phyloP scores from a whole-genome alignment of 2,113 vertebrate species.

The Passer domesticus region DNA sequence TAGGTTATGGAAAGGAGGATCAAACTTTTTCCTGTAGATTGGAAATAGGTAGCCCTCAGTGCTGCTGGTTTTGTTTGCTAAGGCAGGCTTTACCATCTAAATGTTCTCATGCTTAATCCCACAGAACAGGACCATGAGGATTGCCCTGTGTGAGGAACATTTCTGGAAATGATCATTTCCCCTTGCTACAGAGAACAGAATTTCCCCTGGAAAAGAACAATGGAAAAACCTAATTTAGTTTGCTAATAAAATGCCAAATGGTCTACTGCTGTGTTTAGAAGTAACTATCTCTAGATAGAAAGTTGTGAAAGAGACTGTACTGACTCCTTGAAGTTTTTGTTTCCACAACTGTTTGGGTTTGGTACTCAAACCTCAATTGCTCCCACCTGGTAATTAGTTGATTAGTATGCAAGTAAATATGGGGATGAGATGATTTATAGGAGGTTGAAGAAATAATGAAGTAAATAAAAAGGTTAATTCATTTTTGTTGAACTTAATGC shows the following conservation, averaged over 20 bases:
- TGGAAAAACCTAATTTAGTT: neutral
- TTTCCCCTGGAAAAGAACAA: neutral
- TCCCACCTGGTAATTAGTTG: neutral
- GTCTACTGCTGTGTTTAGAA: neutral
- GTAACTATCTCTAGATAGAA: neutral
- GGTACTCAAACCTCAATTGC: neutral
- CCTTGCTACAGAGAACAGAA: neutral
- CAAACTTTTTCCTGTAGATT: neutral
- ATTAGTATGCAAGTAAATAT: neutral
- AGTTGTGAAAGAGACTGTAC: neutral
- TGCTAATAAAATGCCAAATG: neutral
- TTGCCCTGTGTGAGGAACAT: neutral
- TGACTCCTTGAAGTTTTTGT: neutral
- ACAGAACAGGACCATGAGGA: rapidly evolving
- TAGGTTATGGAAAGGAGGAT: neutral
- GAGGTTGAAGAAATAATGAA: neutral
- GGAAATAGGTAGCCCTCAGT: neutral
- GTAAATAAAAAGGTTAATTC: neutral
- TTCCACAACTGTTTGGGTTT: neutral
- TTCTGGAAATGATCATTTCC: neutral
- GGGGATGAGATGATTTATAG: neutral
- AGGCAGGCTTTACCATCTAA: neutral
- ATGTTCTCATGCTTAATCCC: neutral
- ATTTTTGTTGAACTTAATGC: neutral
- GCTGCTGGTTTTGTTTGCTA: neutral